Conservation (phyloP, 1,140 invertebrate genomes). For the Pogonomyrmex californicus region DNA sequence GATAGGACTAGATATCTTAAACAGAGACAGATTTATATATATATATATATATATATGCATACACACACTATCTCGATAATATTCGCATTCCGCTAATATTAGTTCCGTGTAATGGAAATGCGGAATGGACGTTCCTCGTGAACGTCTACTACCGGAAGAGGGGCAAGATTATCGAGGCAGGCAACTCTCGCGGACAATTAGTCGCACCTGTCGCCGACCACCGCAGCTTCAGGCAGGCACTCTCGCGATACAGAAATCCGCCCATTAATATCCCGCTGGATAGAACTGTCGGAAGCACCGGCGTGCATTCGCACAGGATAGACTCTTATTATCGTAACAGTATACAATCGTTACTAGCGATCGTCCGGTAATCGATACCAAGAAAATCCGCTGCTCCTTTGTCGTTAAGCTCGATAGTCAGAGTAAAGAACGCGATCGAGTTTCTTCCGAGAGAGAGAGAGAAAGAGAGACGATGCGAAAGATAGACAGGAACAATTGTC, state of each 20-base stretch:
- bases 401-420: background rate
- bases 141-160: background rate
- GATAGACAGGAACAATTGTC: background rate
- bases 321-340: slow-evolving; percentile 62
- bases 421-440: slow-evolving; percentile 12
- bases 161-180: slow-evolving; percentile 1
- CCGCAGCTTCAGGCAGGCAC: slow-evolving; percentile 27
- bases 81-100: slow-evolving; percentile 9
- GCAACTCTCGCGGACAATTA: slow-evolving; percentile 58
- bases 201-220: slow-evolving; percentile 61
- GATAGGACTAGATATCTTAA: background rate
- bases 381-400: slow-evolving; percentile 17
- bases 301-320: slow-evolving; percentile 2
- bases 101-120: background rate
- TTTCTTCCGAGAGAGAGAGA: background rate
- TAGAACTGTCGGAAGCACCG: slow-evolving; percentile 39
- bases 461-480: background rate
- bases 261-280: slow-evolving; percentile 51
- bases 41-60: no score
- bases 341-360: slow-evolving; percentile 20
- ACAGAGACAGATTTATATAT: background rate
- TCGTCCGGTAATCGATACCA: slow-evolving; percentile 42
- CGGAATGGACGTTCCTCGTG: background rate
- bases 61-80: background rate
- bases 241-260: slow-evolving; percentile 55